Evolutionary conservation across 2,113 vertebrate genomes (phyloP).

Genomic region (Chamaetylas fuelleborni): DNA sequence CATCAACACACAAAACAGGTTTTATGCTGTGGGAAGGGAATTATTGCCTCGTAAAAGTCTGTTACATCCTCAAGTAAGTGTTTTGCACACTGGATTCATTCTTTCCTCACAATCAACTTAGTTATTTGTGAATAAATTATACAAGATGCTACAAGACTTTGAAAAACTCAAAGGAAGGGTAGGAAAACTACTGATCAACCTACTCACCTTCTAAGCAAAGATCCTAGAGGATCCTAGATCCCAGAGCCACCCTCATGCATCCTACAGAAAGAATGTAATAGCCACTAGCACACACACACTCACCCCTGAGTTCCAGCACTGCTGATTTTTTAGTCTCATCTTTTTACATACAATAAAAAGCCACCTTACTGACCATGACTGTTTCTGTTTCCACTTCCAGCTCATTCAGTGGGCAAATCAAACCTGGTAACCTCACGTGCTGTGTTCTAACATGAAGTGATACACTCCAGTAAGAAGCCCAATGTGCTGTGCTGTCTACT

Average conservation of each 20-base stretch:
- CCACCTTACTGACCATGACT: neutral
- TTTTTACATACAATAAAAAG: neutral
- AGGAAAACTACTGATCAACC: neutral
- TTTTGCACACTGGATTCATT: neutral
- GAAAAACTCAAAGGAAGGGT: neutral
- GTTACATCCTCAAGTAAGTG: neutral
- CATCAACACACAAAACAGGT: neutral
- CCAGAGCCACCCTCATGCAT: neutral
- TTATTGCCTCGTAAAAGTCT: neutral
- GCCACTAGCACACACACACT: neutral
- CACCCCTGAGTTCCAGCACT: neutral
- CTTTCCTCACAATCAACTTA: fast-evolving
- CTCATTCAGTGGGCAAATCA: neutral
- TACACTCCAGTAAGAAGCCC: neutral
- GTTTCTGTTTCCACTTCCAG: neutral
- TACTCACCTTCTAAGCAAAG: neutral
- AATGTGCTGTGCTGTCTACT: neutral
- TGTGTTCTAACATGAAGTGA: neutral
- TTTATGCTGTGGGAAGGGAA: neutral
- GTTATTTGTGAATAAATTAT: neutral
- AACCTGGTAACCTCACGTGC: neutral
- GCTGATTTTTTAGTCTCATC: neutral
- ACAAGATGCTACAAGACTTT: neutral
- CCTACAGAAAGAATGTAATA: fast-evolving
- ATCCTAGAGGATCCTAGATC: neutral